Percentiles rank a stretch among this genome's conserved stretches.
These are phyloP conservation scores for Polydrusus pterygomalis DNA, from an alignment of 2,888 invertebrate genomes.

Conservation along the genomic window DNA sequence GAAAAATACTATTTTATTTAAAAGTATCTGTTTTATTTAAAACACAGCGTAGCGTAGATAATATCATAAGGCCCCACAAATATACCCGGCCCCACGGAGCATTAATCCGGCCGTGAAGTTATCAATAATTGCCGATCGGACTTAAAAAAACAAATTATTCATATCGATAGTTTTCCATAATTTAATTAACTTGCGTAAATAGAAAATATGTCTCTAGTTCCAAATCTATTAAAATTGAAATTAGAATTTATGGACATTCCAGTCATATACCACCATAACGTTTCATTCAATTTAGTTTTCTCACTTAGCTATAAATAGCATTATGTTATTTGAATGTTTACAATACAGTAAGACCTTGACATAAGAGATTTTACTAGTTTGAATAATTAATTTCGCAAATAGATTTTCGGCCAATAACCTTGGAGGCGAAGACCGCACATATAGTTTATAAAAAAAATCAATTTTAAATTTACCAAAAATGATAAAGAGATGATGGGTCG, in stretches of 20 bases:
- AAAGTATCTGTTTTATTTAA: too few relatives aligned
- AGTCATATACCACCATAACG: too few relatives aligned
- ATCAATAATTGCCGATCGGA: too few relatives aligned
- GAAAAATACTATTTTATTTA: too few relatives aligned
- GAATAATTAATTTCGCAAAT: constrained; percentile 23
- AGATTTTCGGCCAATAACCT: constrained; percentile 20
- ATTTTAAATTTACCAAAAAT: background rate
- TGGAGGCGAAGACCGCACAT: constrained; percentile 4
- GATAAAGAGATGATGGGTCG: background rate
- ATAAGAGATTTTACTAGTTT: constrained; percentile 20
- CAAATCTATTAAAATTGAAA: constrained; percentile 12
- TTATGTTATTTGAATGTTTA: constrained; percentile 18
- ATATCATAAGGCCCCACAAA: too few relatives aligned
- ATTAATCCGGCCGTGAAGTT: too few relatives aligned
- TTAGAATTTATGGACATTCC: background rate
- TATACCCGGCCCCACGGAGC: too few relatives aligned
- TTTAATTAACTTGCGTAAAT: background rate
- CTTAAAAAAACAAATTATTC: too few relatives aligned
- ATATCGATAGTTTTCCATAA: background rate
- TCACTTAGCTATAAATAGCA: constrained; percentile 24
- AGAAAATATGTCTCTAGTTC: background rate
- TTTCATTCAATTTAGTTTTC: constrained; percentile 28
- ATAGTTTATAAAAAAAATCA: background rate
- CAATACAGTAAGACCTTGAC: constrained; percentile 18
- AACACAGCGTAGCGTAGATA: too few relatives aligned